These are phyloP conservation scores for Apamea crenata DNA, from an alignment of 2,888 invertebrate genomes.

Conservation along the genomic window DNA sequence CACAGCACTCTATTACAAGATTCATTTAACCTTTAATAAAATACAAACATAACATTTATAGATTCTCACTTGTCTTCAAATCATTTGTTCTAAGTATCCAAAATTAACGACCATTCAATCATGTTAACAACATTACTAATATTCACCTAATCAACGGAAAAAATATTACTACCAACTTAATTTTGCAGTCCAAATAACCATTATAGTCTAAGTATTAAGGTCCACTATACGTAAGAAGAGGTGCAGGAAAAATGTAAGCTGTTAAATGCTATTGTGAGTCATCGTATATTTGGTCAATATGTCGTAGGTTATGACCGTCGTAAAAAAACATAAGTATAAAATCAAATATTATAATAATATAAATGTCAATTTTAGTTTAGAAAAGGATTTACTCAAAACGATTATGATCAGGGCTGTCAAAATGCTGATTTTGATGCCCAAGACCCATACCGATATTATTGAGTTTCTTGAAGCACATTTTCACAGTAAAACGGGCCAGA, in stretches of 20 bases:
- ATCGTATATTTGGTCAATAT: conserved; percentile 54
- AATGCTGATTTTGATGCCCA: neutral
- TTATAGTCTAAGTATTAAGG: neutral
- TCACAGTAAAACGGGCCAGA: neutral
- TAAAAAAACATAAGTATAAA: conserved; percentile 59
- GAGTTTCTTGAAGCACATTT: neutral
- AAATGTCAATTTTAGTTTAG: conserved; percentile 37
- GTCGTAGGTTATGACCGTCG: conserved; percentile 71
- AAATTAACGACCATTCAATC: conserved; percentile 26
- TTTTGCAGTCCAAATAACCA: neutral
- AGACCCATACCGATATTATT: neutral
- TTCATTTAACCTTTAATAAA: conserved; percentile 12
- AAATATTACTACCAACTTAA: neutral
- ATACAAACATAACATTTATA: neutral
- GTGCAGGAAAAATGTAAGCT: neutral
- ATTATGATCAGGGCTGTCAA: neutral
- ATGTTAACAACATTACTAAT: conserved; percentile 21
- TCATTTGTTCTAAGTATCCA: neutral
- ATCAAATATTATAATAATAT: neutral
- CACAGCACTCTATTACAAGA: neutral
- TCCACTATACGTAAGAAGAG: neutral
- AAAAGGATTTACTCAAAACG: neutral
- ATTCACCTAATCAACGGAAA: conserved; percentile 1
- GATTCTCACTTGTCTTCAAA: neutral
- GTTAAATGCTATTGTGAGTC: conserved; percentile 50